Conservation (phyloP, 2,888 invertebrate species). For the Lepidocyrtinus sp. region DNA sequence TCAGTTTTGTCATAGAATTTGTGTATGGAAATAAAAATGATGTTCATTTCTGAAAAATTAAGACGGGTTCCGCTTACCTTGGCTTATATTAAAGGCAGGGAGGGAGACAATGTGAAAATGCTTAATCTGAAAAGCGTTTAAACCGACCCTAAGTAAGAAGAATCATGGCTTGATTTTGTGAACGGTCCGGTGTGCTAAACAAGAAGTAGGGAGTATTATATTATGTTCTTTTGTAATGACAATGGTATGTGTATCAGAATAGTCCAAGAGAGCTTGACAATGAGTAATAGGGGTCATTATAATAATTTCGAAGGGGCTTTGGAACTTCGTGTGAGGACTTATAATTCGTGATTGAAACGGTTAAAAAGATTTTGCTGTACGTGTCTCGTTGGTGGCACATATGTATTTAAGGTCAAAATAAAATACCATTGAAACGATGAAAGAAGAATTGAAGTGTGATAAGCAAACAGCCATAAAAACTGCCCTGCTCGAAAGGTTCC, state of each 20-base stretch:
- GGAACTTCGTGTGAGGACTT: too few relatives aligned
- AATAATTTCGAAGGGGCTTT: background rate
- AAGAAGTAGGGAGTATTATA: background rate
- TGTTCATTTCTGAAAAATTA: background rate
- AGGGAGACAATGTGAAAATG: background rate
- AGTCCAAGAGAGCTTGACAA: background rate
- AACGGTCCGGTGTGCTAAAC: too few relatives aligned
- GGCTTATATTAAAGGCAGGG: background rate
- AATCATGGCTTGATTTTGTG: too few relatives aligned
- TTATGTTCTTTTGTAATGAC: background rate
- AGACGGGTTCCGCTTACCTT: background rate
- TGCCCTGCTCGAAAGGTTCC: background rate
- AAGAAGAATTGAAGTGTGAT: too few relatives aligned
- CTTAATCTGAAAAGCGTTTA: conserved; percentile 24
- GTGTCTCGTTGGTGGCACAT: too few relatives aligned
- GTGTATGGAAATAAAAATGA: background rate
- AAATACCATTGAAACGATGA: too few relatives aligned
- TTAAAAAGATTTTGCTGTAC: too few relatives aligned
- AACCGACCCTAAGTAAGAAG: background rate
- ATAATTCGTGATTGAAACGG: too few relatives aligned
- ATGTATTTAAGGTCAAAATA: too few relatives aligned
- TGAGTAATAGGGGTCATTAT: background rate
- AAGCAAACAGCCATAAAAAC: too few relatives aligned
- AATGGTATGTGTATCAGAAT: background rate
- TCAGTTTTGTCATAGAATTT: background rate